Evolutionary conservation across 1,140 invertebrate species (phyloP), one percentile per base, ranked within the genome.

Genomic region (Aphaenogaster rudis): DNA sequence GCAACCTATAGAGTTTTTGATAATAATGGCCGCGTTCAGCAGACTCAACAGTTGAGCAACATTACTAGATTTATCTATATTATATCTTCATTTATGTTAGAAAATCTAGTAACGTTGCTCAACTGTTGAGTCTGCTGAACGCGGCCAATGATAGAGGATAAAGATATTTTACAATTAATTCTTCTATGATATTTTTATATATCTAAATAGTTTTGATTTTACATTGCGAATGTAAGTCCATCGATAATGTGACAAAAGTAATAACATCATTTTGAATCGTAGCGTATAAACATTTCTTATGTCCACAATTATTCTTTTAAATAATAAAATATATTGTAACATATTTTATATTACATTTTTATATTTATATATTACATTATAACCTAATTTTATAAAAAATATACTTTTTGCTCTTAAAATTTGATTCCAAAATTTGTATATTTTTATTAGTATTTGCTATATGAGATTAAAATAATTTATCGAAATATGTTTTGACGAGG

Each of bases 381-480:
- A 28, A 28, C 28, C 28, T 28, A 28, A 28, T 48, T 69, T 69
- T 48, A 69, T 64, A 64, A 64, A 64, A 39, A 64, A n/a, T 42
- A 2, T 21, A 64, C 13, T 63, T 33, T 64, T 64, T 7, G 2
- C 2, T 48, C 9, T 48, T 33, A 21, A 76, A 39, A 57, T 57
- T 57, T 57, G 8, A 39, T 1, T 76, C 57, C 39, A 57, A 7
- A 39, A 57, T 54, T 57, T n/a, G 3, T 64, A 39, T 39, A 72
- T 50, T 50, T 72, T 72, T 50, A 71, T 50, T 69, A 69, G n/a
- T 13, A 15, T 71, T 71, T 11, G 3, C 33, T 36, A 36, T 3
- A n/a, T 13, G 50, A 36, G 13, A 59, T 76, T 59, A 39, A 76
- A 39, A 28, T 42, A 59, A 39, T 76, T 76, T 59, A 59, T 21